Conservation (phyloP, 2,797 vertebrate species). For the Clarias pachynema region DNA sequence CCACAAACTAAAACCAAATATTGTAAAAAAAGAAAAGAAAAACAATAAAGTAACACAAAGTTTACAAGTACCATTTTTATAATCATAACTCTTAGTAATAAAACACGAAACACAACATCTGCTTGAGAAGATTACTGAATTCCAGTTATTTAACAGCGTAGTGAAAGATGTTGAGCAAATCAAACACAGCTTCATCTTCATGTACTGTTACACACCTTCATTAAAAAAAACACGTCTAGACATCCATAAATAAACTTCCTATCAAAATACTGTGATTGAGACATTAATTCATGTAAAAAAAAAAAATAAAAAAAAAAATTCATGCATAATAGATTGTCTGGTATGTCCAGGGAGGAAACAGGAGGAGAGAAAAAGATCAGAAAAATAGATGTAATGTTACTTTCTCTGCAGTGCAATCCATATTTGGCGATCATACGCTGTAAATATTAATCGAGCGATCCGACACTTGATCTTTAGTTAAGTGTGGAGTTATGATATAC, state of each 20-base stretch:
- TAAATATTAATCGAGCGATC: background rate
- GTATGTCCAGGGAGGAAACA: background rate
- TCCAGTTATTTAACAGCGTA: slow-evolving; percentile 72
- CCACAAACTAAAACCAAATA: slow-evolving; percentile 57
- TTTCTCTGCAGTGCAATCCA: slow-evolving; percentile 19
- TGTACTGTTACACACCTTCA: slow-evolving; percentile 23
- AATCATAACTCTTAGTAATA: slow-evolving; percentile 49
- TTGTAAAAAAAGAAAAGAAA: background rate
- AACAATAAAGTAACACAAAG: slow-evolving; percentile 40
- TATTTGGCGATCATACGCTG: slow-evolving; percentile 5
- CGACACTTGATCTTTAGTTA: background rate
- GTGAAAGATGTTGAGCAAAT: slow-evolving; percentile 23
- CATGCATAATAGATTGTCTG: slow-evolving; percentile 65
- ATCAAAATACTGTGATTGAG: slow-evolving; percentile 46
- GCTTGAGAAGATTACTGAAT: slow-evolving; percentile 29
- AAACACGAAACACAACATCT: slow-evolving; percentile 45
- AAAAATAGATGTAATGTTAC: background rate
- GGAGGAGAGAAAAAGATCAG: slow-evolving; percentile 5
- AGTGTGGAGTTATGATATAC: background rate
- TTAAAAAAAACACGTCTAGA: slow-evolving; percentile 12
- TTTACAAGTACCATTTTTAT: slow-evolving; percentile 35
- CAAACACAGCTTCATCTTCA: slow-evolving; percentile 19
- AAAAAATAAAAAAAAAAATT: slow-evolving; percentile 45
- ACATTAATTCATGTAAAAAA: slow-evolving; percentile 36
- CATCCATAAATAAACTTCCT: slow-evolving; percentile 53